A percentile compares a stretch with the other conserved stretches of the same genome.
Conservation (phyloP, 2,888 invertebrate genomes). For the Agriopis marginaria region DNA sequence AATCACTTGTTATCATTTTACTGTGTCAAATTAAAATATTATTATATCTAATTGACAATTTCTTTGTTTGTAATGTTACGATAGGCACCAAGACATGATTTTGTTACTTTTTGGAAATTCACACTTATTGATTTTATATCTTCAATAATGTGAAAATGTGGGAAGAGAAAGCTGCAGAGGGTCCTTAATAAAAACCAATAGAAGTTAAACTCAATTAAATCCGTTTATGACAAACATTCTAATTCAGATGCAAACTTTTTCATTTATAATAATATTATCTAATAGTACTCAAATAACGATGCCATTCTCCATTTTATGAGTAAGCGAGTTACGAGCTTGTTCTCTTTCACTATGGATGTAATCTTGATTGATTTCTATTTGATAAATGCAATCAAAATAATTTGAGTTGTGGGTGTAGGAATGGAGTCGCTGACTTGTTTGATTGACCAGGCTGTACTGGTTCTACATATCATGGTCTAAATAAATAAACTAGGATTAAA, state of each 20-base stretch:
- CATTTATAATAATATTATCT: conserved; percentile 19
- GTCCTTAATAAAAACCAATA: too few relatives aligned
- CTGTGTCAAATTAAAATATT: too few relatives aligned
- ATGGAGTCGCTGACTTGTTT: conserved; percentile 5
- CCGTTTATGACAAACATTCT: too few relatives aligned
- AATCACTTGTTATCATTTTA: too few relatives aligned
- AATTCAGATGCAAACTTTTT: background rate
- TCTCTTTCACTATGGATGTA: conserved; percentile 35
- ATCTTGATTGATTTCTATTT: conserved; percentile 49
- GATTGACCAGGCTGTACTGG: background rate
- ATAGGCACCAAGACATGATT: too few relatives aligned
- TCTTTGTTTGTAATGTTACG: too few relatives aligned
- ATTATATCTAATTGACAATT: too few relatives aligned
- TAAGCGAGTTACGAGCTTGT: conserved; percentile 19
- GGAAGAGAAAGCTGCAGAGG: too few relatives aligned
- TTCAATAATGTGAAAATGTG: too few relatives aligned
- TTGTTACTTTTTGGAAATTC: too few relatives aligned
- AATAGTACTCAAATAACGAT: conserved; percentile 29
- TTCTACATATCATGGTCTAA: background rate
- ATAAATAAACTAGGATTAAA: background rate
- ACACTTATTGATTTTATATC: too few relatives aligned
- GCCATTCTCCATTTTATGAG: conserved; percentile 29
- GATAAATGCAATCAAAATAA: conserved; percentile 50
- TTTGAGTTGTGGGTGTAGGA: conserved; percentile 37
- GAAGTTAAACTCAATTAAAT: too few relatives aligned